Conservation (phyloP, 2,797 vertebrate species). For the Sebastes dallii region DNA sequence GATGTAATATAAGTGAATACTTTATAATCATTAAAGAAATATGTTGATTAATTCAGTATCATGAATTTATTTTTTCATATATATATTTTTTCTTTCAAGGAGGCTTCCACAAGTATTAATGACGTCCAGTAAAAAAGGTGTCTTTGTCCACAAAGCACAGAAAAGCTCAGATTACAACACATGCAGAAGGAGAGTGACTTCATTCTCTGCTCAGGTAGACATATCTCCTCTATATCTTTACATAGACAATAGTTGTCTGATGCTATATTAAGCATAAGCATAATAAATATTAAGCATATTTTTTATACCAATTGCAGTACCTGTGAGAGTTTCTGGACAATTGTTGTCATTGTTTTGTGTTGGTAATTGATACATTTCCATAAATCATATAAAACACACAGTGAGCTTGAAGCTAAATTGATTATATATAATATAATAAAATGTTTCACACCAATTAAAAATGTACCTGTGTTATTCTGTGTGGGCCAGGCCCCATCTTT, state of each 20-base stretch:
- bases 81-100: background rate
- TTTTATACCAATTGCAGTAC: no score
- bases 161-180: no score
- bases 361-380: no score
- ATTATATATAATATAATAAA: background rate
- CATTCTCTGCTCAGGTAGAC: no score
- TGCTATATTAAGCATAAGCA: no score
- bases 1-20: background rate
- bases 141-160: background rate
- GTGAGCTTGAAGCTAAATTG: background rate
- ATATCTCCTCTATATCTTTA: no score
- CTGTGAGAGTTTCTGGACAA: no score
- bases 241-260: no score
- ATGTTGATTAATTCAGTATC: background rate
- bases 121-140: background rate
- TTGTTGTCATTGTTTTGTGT: no score
- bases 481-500: background rate
- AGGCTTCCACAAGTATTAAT: background rate
- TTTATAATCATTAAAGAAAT: conserved; percentile 28
- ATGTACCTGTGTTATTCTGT: background rate
- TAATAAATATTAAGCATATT: accelerated
- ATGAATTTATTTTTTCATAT: background rate
- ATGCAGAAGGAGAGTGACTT: no score
- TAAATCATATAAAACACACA: background rate
- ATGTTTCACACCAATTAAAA: background rate